These are phyloP conservation scores for Gobiocypris rarus DNA, from an alignment of 2,113 vertebrate genomes.

Conservation along the genomic window DNA sequence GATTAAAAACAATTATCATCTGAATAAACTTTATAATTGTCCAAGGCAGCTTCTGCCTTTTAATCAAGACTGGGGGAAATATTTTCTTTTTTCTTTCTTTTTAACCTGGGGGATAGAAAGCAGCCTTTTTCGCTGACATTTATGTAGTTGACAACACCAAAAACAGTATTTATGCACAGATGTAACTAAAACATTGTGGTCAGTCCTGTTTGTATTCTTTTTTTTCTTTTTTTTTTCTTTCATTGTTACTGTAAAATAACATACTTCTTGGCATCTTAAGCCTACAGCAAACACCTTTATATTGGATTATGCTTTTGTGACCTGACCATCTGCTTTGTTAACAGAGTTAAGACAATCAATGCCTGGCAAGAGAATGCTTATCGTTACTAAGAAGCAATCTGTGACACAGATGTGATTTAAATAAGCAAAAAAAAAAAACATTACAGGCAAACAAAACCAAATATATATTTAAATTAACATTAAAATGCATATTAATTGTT, in stretches of 20 bases:
- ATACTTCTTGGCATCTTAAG: not conserved
- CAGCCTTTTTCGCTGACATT: not conserved
- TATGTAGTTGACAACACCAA: not conserved
- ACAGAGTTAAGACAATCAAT: slow-evolving; percentile 19
- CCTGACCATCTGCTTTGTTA: slow-evolving; percentile 17
- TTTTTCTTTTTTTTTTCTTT: not conserved
- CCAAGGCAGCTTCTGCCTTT: not conserved
- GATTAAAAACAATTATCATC: no score
- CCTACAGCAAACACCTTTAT: not conserved
- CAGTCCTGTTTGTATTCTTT: not conserved
- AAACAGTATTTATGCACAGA: not conserved
- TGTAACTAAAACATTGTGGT: not conserved
- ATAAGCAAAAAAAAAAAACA: not conserved
- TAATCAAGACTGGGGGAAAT: not conserved
- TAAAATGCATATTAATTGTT: not conserved
- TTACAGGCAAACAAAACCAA: not conserved
- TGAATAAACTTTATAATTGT: not conserved
- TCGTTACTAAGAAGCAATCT: not conserved
- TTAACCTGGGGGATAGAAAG: not conserved
- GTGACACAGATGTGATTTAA: slow-evolving; percentile 26
- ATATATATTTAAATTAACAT: not conserved
- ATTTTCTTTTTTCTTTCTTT: not conserved
- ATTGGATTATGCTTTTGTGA: slow-evolving; percentile 43
- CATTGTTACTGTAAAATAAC: not conserved
- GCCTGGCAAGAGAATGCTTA: not conserved